phyloP scores from a whole-genome alignment of 1,140 invertebrate genomes.

The Trachymyrmex cornetzi region DNA sequence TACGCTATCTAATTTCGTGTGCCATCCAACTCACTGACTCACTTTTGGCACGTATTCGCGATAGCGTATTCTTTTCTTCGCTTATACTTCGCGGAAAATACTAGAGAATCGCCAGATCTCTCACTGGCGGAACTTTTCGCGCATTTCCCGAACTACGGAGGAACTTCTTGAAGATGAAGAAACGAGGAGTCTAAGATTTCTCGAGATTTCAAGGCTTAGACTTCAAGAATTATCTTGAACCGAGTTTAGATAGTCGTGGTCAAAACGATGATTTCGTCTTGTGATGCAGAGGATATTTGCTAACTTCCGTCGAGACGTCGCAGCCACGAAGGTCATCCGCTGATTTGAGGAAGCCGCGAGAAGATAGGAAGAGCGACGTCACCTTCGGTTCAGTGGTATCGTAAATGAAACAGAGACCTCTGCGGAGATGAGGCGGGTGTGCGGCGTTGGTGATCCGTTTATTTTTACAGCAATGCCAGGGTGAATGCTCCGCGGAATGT shows the following conservation, averaged over 20 bases:
- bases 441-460: constrained; percentile 80
- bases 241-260: background rate
- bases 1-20: constrained; percentile 75
- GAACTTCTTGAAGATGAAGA: background rate
- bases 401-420: constrained; percentile 74
- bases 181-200: background rate
- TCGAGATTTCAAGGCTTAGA: background rate
- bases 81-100: constrained; percentile 59
- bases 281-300: background rate
- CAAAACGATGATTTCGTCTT: background rate
- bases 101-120: constrained; percentile 49
- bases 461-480: constrained; percentile 84
- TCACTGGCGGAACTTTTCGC: constrained; percentile 7
- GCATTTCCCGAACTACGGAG: background rate
- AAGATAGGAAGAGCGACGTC: constrained; percentile 41
- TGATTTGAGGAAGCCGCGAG: constrained; percentile 24
- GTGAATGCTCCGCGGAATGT: constrained; percentile 82
- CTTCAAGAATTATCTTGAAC: background rate
- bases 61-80: constrained; percentile 67
- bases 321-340: background rate
- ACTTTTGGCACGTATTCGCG: constrained; percentile 74
- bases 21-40: constrained; percentile 76
- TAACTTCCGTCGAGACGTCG: background rate
- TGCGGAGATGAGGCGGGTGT: constrained; percentile 68
- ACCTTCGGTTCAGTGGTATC: constrained; percentile 68